Evolutionary conservation across 2,113 vertebrate species (phyloP), one percentile per base, ranked within the genome.

Genomic region (Eudyptes chrysolophus): DNA sequence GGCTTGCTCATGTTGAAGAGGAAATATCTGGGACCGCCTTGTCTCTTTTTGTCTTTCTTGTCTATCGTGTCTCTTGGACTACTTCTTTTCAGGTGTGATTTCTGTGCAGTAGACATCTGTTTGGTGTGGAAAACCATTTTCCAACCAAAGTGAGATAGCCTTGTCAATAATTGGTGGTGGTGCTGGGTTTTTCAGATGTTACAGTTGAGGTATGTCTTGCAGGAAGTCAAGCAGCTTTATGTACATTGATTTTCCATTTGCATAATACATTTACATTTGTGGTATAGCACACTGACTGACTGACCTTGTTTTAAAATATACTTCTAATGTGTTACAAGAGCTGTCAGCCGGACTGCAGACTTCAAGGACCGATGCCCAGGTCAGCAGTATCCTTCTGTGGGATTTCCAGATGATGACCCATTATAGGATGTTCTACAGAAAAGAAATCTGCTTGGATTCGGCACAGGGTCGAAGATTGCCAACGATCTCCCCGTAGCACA

Each of bases 211-310:
- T 71, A 57, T 36, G 51, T 87, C 84, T 82, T 12, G 34, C 32
- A 25, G 52, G 85, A 78, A 62, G 54, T 13, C 2, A 4, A 42
- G 55, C 68, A 81, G 86, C 95, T 96, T 95, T 93, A 76, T 38
- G 71, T 68, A 72, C 79, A 40, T 86, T 72, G 78, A 87, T 97
- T 89, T 97, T 90, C 92, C 74, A 60, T 76, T 84, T 89, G 19
- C 27, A 0, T 15, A 70, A 70, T 76, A 88, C 92, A 64, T 42
- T 42, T 42, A 42, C 42, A 42, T 42, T 42, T 74, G 84, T 79
- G 38, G 87, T 42, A 34, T 66, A 88, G 94, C 89, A 80, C 49
- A 55, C 58, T 24, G 34, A 60, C 86, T 71, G 94, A 85, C 88
- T 68, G 72, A 83, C 79, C 22, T 54, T 57, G 84, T 13, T 57